Evolutionary conservation across 2,113 vertebrate species (phyloP).

Genomic region (Chroicocephalus ridibundus): DNA sequence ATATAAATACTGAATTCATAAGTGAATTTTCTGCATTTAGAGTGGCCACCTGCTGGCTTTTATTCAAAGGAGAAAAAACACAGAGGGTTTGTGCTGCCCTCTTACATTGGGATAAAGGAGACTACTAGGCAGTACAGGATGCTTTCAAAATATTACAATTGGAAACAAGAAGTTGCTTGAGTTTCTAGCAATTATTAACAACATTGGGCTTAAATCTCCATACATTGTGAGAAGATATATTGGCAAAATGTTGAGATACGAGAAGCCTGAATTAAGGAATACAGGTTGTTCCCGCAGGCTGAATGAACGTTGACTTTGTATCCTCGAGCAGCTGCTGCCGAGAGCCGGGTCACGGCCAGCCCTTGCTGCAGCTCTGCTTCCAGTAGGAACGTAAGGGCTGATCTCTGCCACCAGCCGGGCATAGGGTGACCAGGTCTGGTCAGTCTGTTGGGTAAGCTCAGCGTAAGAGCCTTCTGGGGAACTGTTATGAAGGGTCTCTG

Average conservation of each 20-base stretch:
- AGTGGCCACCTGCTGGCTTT: not conserved
- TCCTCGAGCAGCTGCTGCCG: not conserved
- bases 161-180: not conserved
- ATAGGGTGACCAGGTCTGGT: not conserved
- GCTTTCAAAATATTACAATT: not conserved
- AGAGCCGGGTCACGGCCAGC: not conserved
- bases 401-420: not conserved
- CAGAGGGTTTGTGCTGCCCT: not conserved
- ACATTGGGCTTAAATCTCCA: not conserved
- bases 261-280: not conserved
- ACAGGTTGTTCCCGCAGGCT: not conserved
- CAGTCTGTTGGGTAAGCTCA: not conserved
- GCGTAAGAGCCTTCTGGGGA: not conserved
- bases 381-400: fast-evolving
- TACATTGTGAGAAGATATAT: not conserved
- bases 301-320: not conserved
- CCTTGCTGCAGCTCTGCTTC: not conserved
- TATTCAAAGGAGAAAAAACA: not conserved
- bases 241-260: not conserved
- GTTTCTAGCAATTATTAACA: not conserved
- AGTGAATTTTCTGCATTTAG: not conserved
- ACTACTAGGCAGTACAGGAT: not conserved
- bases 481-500: not conserved
- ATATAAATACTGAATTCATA: not conserved
- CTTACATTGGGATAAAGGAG: not conserved